Evolutionary conservation across 2,888 invertebrate species (phyloP).

Genomic region (Caenorhabditis sulstoni): DNA sequence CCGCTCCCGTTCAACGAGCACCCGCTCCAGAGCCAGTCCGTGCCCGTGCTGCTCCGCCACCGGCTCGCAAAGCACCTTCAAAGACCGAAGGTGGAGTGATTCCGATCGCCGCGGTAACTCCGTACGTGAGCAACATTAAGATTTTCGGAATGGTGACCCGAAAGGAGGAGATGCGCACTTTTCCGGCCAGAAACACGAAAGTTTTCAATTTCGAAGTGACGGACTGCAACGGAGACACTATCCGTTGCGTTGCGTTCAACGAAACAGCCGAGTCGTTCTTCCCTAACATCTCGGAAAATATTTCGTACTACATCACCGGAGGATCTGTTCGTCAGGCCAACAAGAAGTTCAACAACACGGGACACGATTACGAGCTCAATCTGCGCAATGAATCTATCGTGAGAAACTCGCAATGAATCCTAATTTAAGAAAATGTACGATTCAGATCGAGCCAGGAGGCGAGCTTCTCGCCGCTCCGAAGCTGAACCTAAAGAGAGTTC

Average conservation of each 20-base stretch:
- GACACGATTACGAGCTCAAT: slow-evolving; percentile 97
- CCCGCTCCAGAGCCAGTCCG: slow-evolving; percentile 19
- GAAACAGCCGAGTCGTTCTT: slow-evolving; percentile 69
- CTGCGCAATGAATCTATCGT: slow-evolving; percentile 87
- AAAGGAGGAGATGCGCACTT: slow-evolving; percentile 67
- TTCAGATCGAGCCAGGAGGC: slow-evolving; percentile 41
- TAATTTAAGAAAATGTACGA: background rate
- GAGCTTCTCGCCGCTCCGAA: slow-evolving; percentile 45
- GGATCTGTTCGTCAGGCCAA: slow-evolving; percentile 93
- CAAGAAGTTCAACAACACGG: slow-evolving; percentile 89
- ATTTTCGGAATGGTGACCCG: slow-evolving; percentile 71
- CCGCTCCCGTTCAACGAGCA: background rate
- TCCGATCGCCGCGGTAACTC: slow-evolving; percentile 64
- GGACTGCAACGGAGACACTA: slow-evolving; percentile 68
- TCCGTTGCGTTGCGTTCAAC: slow-evolving; percentile 71
- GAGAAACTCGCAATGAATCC: background rate
- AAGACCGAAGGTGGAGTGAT: slow-evolving; percentile 40
- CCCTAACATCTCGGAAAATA: slow-evolving; percentile 62
- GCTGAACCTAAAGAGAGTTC: slow-evolving; percentile 31
- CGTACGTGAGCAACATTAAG: slow-evolving; percentile 61
- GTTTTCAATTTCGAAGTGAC: slow-evolving; percentile 76
- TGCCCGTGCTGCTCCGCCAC: slow-evolving; percentile 45
- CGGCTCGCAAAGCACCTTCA: slow-evolving; percentile 30
- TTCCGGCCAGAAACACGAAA: slow-evolving; percentile 58
- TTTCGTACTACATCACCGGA: slow-evolving; percentile 90